Evolutionary conservation across 2,113 vertebrate species (phyloP), one percentile per base, ranked within the genome.

Genomic region (Lichenostomus cassidix): DNA sequence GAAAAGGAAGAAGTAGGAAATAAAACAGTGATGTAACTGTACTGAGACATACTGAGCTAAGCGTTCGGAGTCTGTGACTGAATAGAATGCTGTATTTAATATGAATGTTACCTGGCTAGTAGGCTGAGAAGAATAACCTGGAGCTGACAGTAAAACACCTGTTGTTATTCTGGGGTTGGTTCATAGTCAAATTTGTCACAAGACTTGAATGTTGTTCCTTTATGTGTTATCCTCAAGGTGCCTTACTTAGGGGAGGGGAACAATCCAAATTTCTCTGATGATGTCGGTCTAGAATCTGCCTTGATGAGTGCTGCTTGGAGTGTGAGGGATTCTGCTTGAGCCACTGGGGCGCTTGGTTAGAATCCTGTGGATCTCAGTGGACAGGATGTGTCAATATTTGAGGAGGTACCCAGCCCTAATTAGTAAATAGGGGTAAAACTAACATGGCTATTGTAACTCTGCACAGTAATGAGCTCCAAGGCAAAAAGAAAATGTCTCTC

Each of bases 321-420:
- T 1, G 10, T 10, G 31, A 78, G 64, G 9, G 23, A 23, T 65
- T 94, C 14, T 59, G 19, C 52, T 80, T 31, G 37, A 80, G 50
- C 67, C 17, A 2, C 52, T 69, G 49, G 59, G 49, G 62, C 37
- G 31, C 6, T 4, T 41, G 60, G 53, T 29, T 29, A 31, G 25
- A 81, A 33, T 28, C 83, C 71, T 65, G 33, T 63, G 47, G 47
- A 15, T 65, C 63, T 83, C 37, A 28, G 84, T 90, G 85, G 82
- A 69, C 68, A 93, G 96, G 90, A 84, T 97, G 74, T 94, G 90
- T 95, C 94, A 97, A 83, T 95, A 95, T 97, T 96, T 97, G 94
- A 80, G 88, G 64, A 82, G 60, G 59, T 73, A 91, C 81, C 85
- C 89, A 93, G 77, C 90, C 94, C 90, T 87, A 65, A 77, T 83